These are phyloP conservation scores for Microchirus variegatus DNA, from an alignment of 2,797 vertebrate species.

Conservation along the genomic window DNA sequence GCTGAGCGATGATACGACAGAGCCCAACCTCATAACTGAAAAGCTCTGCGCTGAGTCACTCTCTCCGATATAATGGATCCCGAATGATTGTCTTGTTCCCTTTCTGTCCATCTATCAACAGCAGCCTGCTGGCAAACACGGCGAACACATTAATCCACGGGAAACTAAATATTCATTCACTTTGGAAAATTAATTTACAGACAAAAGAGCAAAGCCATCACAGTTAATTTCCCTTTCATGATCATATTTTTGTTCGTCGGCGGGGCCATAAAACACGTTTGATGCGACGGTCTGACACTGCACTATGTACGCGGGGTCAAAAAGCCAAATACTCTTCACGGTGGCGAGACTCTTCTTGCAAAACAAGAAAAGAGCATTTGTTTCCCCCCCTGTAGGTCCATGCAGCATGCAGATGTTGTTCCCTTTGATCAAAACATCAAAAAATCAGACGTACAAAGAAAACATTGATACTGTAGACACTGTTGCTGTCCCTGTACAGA, in stretches of 20 bases:
- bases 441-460: neutral
- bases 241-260: constrained; percentile 21
- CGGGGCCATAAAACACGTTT: constrained; percentile 24
- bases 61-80: constrained; percentile 40
- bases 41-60: constrained; percentile 44
- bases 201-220: constrained; percentile 26
- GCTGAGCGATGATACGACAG: constrained; percentile 31
- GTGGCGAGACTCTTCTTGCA: neutral
- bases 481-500: neutral
- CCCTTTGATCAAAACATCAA: constrained; percentile 34
- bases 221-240: constrained; percentile 27
- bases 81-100: constrained; percentile 61
- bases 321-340: constrained; percentile 9
- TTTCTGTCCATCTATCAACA: constrained; percentile 35
- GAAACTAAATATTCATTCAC: constrained; percentile 43
- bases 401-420: constrained; percentile 69
- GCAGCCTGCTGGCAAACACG: constrained; percentile 43
- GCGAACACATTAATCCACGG: constrained; percentile 42
- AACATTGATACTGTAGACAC: neutral
- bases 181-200: constrained; percentile 49
- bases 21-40: constrained; percentile 35
- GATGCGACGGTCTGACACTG: constrained; percentile 67
- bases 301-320: constrained; percentile 13
- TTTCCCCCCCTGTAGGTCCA: constrained; percentile 22
- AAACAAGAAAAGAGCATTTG: constrained; percentile 20